Evolutionary conservation across 2,888 invertebrate genomes (phyloP), one percentile per base, ranked within the genome.

Genomic region (Acanthococcus lagerstroemiae): DNA sequence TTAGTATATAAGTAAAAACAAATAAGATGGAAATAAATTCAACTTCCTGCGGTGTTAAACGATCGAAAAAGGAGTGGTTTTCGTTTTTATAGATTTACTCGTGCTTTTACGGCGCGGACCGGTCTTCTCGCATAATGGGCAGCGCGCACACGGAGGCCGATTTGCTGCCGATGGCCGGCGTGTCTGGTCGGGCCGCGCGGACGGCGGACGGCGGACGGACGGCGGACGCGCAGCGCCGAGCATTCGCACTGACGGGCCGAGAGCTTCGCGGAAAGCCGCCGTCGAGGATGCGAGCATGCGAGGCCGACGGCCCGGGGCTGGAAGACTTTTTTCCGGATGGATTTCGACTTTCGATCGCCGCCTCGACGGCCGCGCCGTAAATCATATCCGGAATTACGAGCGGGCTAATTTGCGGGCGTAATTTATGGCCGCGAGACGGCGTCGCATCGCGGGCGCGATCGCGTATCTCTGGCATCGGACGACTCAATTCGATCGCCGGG

Each of bases 1-100:
- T n/a, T n/a, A n/a, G n/a, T n/a, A n/a, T n/a, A n/a, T n/a, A 24
- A 37, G 37, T n/a, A 4, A 37, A 56, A 56, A 56, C 55, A 22
- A 56, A 56, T 56, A 56, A 56, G 22, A 37, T 55, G 21, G 22
- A 19, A 7, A 56, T 37, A 56, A 37, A 37, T 56, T 56, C 55
- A 22, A 56, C 55, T 56, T 56, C 55, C 55, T 56, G 55, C 12
- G 55, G 55, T 37, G 55, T 56, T n/a, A 26, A 56, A 37, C 55
- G 21, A 56, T 37, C 44, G 37, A 37, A 15, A 37, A 25, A 37
- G n/a, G 26, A 21, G 9, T 21, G 50, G 54, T 56, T 56, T 56
- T 55, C 44, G 37, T 56, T 56, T 56, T 56, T 56, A 56, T 56
- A 44, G 37, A 56, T 25, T 30, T 37, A 56, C 37, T 37, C 4